Evolutionary conservation across 2,113 vertebrate genomes (phyloP).

Genomic region (Ailurus styani): DNA sequence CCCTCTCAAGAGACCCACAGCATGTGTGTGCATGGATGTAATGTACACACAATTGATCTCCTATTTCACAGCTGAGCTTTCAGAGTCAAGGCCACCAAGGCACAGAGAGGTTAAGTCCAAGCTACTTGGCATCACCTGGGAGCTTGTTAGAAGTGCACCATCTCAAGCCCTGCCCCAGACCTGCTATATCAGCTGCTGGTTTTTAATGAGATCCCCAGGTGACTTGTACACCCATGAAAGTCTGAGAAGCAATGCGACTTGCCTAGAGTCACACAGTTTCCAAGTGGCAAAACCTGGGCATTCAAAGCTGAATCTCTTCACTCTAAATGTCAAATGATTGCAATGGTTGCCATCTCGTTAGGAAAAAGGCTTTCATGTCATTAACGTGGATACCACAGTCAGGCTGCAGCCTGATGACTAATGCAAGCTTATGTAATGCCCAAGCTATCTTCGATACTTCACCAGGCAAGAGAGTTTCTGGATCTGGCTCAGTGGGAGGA

Average conservation of each 20-base stretch:
- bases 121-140: not conserved
- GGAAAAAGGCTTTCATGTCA: not conserved
- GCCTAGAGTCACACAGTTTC: not conserved
- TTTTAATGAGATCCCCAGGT: not conserved
- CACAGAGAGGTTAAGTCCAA: not conserved
- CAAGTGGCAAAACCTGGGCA: not conserved
- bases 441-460: not conserved
- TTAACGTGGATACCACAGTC: not conserved
- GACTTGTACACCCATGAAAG: not conserved
- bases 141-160: not conserved
- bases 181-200: not conserved
- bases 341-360: not conserved
- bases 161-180: not conserved
- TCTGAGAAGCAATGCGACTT: not conserved
- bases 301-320: not conserved
- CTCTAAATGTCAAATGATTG: not conserved
- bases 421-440: not conserved
- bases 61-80: not conserved
- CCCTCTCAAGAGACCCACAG: not conserved
- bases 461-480: not conserved
- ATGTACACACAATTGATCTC: not conserved
- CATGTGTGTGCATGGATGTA: not conserved
- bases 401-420: not conserved
- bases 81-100: not conserved
- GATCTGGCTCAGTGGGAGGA: not conserved